Conservation (phyloP, 2,888 invertebrate species). For the Anoncus sp. region DNA sequence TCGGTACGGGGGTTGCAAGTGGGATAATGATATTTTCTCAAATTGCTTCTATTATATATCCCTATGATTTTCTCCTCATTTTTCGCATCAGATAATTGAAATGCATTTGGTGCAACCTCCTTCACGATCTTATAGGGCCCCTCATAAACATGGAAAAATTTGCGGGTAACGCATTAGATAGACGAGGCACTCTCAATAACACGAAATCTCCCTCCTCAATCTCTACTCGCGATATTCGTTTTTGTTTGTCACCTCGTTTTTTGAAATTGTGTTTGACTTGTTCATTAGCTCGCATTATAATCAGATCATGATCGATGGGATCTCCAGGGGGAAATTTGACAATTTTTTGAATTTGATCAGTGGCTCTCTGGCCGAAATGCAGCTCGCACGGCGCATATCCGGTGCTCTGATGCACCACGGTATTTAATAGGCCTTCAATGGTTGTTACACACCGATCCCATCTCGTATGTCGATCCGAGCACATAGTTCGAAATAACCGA, state of each 20-base stretch:
- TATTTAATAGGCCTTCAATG: conserved; percentile 28
- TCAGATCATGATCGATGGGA: not conserved
- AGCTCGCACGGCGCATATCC: conserved; percentile 42
- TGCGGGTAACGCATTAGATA: conserved; percentile 26
- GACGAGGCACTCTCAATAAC: conserved; percentile 10
- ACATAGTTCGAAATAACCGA: conserved; percentile 35
- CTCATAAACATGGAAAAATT: conserved; percentile 31
- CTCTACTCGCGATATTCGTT: not conserved
- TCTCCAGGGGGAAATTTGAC: conserved; percentile 17
- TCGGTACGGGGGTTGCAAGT: not conserved
- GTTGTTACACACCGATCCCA: conserved; percentile 29
- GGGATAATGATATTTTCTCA: conserved; percentile 18
- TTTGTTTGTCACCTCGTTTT: conserved; percentile 16
- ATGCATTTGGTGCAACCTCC: conserved; percentile 17
- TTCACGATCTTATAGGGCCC: conserved; percentile 10
- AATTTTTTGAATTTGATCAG: conserved; percentile 34
- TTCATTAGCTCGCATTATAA: conserved; percentile 14
- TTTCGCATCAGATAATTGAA: not conserved
- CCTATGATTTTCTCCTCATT: not conserved
- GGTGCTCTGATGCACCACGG: conserved; percentile 9
- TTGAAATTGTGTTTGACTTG: not conserved
- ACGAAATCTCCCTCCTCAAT: conserved; percentile 26
- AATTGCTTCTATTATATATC: conserved; percentile 14
- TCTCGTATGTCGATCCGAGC: conserved; percentile 39
- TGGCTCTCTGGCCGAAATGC: conserved; percentile 33